Evolutionary conservation across 2,888 invertebrate species (phyloP).

Genomic region (Rhamphomyia laevipes): DNA sequence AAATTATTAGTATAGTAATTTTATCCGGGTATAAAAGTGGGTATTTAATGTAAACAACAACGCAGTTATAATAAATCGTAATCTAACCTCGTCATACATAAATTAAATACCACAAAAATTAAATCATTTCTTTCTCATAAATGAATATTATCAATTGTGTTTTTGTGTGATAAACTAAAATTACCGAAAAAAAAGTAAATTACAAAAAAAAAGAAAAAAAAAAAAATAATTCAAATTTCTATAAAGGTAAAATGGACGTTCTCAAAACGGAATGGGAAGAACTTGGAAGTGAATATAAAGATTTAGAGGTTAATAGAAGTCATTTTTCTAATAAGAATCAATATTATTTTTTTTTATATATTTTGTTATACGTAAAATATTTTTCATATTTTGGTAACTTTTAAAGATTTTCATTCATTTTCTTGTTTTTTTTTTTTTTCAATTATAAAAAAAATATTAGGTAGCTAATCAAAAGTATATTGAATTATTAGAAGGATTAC

Average conservation of each 20-base stretch:
- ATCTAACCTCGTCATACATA: too few relatives aligned
- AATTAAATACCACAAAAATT: too few relatives aligned
- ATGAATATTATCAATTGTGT: too few relatives aligned
- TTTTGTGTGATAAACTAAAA: too few relatives aligned
- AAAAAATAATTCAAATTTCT: background rate
- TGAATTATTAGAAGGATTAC: slow-evolving; percentile 72
- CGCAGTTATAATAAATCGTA: too few relatives aligned
- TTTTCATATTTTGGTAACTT: too few relatives aligned
- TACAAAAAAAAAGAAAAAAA: background rate
- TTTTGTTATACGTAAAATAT: background rate
- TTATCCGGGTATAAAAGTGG: too few relatives aligned
- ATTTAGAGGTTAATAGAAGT: slow-evolving; percentile 55
- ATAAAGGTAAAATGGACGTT: background rate
- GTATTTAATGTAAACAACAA: too few relatives aligned
- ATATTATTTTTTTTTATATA: background rate
- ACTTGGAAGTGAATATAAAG: slow-evolving; percentile 62
- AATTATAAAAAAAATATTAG: slow-evolving; percentile 38
- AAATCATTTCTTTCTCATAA: too few relatives aligned
- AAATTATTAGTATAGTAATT: too few relatives aligned
- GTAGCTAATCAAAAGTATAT: slow-evolving; percentile 70
- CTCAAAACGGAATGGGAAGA: slow-evolving; percentile 44
- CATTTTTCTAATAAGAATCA: too few relatives aligned
- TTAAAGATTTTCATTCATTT: background rate
- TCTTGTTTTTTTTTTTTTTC: background rate
- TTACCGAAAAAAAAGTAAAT: too few relatives aligned